Percentiles rank a stretch among this genome's conserved stretches.
Evolutionary conservation across 2,888 invertebrate species (phyloP).

Genomic region (Oscheius sp.): DNA sequence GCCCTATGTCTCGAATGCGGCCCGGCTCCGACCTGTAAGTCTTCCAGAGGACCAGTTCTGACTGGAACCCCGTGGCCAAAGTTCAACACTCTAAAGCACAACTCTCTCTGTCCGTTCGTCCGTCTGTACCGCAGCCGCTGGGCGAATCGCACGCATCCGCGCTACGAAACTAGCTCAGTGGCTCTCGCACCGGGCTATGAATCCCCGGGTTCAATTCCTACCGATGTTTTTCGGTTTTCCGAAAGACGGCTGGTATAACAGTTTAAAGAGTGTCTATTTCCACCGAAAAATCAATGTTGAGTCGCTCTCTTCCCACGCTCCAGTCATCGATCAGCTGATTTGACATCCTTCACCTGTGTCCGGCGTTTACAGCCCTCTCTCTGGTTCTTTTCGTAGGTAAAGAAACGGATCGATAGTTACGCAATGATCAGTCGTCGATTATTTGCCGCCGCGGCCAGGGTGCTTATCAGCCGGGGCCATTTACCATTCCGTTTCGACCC

Average conservation of each 20-base stretch:
- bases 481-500: conserved; percentile 21
- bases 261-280: neutral
- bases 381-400: neutral
- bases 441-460: conserved; percentile 16
- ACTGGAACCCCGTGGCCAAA: neutral
- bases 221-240: too few species aligned
- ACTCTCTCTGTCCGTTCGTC: too few species aligned
- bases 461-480: conserved; percentile 27
- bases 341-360: neutral
- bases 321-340: neutral
- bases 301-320: neutral
- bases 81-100: neutral
- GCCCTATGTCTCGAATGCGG: conserved; percentile 53
- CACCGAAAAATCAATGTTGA: neutral
- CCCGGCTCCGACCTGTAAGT: conserved; percentile 33
- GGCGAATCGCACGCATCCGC: neutral
- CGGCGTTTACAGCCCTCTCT: neutral
- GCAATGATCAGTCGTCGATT: conserved; percentile 21
- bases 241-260: neutral
- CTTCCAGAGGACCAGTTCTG: neutral
- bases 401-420: conserved; percentile 16
- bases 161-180: neutral
- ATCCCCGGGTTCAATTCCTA: neutral
- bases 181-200: neutral
- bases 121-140: too few species aligned